Base-by-base conservation (phyloP, 1,140 invertebrate species). In the Pissodes strobi region DNA sequence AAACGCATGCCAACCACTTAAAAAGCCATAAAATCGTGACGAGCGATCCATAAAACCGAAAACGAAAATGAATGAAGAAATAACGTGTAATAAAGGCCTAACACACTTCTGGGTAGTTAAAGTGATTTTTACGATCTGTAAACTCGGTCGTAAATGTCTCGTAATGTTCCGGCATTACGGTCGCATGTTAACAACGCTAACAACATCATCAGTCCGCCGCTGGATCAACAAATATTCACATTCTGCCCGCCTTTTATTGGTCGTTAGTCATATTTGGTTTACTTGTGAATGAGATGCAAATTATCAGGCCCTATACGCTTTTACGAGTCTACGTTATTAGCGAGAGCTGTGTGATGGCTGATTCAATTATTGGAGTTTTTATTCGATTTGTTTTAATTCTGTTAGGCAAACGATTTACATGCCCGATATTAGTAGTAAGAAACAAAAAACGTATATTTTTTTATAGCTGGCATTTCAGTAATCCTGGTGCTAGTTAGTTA, bases 51-150 rank as follows among this genome's bases (percentile, higher is more conserved):
- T 62, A 62, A 60, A 66, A 55, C 57, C 58, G 49, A 53, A 49
- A 25, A 52, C 27, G 46, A 65, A 65, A 63, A 66, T 64, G 64
- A 69, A 69, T 66, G 61, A 69, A 69, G 64, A 63, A 66, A 57
- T 66, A 69, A 66, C 52, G 46, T 64, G 64, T 68, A 68, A 72
- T 70, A 72, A 72, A 69, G 65, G 46, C 59, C 66, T 69, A 69
- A 71, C 72, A 65, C 70, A 70, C 66, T 72, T 61, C 58, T 63
- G 69, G 68, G 74, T 74, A 74, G 74, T 76, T 74, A 75, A 73
- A 76, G 70, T 76, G 74, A 76, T 76, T 76, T 76, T 76, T 76
- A 76, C 69, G 74, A 76, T 62, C 72, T 76, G 74, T 76, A 74
- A 76, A 74, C 70, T 71, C 66, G 69, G 57, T 72, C 70, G 69